Evolutionary conservation across 2,888 invertebrate species (phyloP), one percentile per base, ranked within the genome.

Genomic region (Pachymerium ferrugineum): DNA sequence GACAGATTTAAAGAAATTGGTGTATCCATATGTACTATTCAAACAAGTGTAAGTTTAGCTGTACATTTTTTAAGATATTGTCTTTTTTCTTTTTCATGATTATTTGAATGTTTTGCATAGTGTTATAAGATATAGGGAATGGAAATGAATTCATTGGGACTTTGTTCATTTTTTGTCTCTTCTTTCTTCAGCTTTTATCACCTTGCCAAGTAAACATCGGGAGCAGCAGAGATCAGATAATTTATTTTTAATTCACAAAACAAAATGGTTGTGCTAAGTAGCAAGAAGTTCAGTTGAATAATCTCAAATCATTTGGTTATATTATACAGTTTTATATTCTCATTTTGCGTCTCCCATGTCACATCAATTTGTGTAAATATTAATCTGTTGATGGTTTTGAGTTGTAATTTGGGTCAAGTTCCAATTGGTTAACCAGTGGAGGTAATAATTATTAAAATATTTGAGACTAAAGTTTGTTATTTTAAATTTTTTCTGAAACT

Each of bases 21-120:
- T 69, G 70, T 69, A 69, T 14, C 22, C 70, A 69, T 19, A 33
- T 30, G 31, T 33, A 33, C 70, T 69, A 30, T 69, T 33, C 33
- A 33, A 33, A 69, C 70, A 33, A 33, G 70, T 69, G 70, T 69
- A 69, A 30, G 70, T 69, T 69, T 30, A 62, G 70, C 33, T 69
- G 70, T 69, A 69, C 30, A 69, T 69, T 69, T 69, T 69, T 19
- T 28, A 19, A 0, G 1, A 69, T 29, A 69, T 25, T 68, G 68
- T 68, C 22, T 1, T 69, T 69, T n/a, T 69, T 31, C 19, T 62
- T 62, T 31, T 31, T 33, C 3, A 62, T 62, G 62, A 62, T 62
- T 62, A 69, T 69, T 69, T 69, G 30, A 69, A 69, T 33, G 70
- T 33, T 69, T 69, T 33, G 30, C 70, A 69, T 69, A 33, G 30